These are phyloP conservation scores for Poecilia latipinna DNA, from an alignment of 2,113 vertebrate species.

Conservation along the genomic window DNA sequence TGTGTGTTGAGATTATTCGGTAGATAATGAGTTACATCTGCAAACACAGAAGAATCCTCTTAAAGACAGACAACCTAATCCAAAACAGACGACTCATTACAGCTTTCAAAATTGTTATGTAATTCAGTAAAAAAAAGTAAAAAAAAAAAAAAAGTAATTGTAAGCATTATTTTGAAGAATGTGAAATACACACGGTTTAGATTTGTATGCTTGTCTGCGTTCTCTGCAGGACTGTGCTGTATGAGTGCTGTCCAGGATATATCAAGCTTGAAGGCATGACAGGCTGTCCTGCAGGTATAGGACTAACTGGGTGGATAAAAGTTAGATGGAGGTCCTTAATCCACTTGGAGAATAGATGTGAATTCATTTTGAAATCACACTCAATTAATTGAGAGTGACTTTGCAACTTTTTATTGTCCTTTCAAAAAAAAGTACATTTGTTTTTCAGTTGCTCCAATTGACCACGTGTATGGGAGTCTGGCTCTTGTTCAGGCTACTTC, in stretches of 20 bases:
- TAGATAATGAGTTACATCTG: slow-evolving; percentile 65
- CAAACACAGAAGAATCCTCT: slow-evolving; percentile 30
- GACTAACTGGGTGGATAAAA: not conserved
- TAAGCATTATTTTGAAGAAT: slow-evolving; percentile 15
- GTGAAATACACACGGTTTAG: not conserved
- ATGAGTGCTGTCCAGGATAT: slow-evolving; percentile 98
- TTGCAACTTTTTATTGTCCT: slow-evolving; percentile 10
- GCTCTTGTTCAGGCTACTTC: slow-evolving; percentile 87
- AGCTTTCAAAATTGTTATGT: slow-evolving; percentile 1
- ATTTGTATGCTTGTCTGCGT: slow-evolving; percentile 25
- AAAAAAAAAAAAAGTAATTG: not conserved
- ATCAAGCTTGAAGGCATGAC: slow-evolving; percentile 88
- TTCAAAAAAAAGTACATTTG: slow-evolving; percentile 1
- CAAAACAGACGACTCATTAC: slow-evolving; percentile 22
- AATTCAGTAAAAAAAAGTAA: not conserved
- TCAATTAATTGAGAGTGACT: not conserved
- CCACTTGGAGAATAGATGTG: slow-evolving; percentile 39
- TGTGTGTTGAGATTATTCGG: slow-evolving; percentile 48
- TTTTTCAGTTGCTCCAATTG: slow-evolving; percentile 90
- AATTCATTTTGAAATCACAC: slow-evolving; percentile 18
- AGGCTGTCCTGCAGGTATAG: slow-evolving; percentile 95
- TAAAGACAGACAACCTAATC: slow-evolving; percentile 42
- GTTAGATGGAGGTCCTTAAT: slow-evolving; percentile 17
- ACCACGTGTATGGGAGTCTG: slow-evolving; percentile 91
- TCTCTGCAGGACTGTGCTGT: slow-evolving; percentile 86